These are phyloP conservation scores for Mus spretus DNA, from an alignment of 2,797 vertebrate species.

Conservation along the genomic window DNA sequence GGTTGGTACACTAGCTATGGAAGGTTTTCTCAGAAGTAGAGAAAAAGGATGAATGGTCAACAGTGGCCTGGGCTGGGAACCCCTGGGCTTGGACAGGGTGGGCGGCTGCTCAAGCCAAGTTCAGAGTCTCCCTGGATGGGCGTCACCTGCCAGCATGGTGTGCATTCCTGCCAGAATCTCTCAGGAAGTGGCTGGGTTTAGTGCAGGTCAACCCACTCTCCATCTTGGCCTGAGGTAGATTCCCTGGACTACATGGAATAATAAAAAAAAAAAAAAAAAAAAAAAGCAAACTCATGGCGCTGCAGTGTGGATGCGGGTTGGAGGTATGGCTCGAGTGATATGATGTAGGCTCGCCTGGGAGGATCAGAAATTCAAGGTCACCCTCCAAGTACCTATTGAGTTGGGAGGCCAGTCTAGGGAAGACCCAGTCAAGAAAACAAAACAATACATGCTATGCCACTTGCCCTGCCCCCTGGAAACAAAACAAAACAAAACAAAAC, in stretches of 20 bases:
- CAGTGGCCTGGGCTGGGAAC: neutral
- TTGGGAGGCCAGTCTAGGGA: neutral
- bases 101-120: neutral
- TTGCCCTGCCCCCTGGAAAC: no score
- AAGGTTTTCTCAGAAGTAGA: neutral
- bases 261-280: no score
- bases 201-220: neutral
- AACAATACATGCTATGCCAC: neutral
- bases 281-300: neutral
- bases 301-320: neutral
- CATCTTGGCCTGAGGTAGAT: neutral
- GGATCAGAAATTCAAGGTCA: neutral
- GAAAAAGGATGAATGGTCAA: no score
- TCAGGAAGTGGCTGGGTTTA: conserved; percentile 14
- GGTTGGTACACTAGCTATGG: neutral
- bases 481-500: neutral
- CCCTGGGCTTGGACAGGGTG: neutral
- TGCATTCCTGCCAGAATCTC: neutral
- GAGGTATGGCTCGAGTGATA: neutral
- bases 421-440: neutral
- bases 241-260: neutral
- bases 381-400: neutral
- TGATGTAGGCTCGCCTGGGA: neutral
- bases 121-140: conserved; percentile 21
- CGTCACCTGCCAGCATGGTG: neutral